These are phyloP conservation scores for Xanthorhoe designata DNA, from an alignment of 2,888 invertebrate genomes.

Conservation along the genomic window DNA sequence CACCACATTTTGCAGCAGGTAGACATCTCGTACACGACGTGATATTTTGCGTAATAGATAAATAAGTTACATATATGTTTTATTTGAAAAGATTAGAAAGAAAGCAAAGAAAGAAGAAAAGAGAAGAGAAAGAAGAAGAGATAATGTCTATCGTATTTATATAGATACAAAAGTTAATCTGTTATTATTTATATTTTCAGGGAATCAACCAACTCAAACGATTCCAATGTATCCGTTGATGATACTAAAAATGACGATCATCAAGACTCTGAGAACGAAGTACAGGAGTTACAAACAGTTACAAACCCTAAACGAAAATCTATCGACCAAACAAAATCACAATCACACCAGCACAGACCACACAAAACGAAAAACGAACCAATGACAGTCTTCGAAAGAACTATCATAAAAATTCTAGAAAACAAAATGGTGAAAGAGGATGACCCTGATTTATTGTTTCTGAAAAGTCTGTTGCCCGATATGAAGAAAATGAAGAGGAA, in stretches of 20 bases:
- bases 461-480: slow-evolving; percentile 22
- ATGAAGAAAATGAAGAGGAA: slow-evolving; percentile 9
- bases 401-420: slow-evolving; percentile 12
- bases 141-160: too few species aligned
- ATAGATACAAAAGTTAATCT: too few species aligned
- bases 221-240: neutral
- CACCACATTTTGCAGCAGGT: too few species aligned
- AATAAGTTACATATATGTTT: too few species aligned
- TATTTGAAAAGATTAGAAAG: too few species aligned
- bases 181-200: neutral
- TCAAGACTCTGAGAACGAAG: slow-evolving; percentile 2
- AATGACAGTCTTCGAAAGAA: slow-evolving; percentile 13
- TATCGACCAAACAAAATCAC: neutral
- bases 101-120: too few species aligned
- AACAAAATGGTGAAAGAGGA: neutral
- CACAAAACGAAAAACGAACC: neutral
- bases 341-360: neutral
- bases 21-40: too few species aligned
- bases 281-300: neutral
- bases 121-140: too few species aligned
- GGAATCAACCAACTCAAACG: neutral
- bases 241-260: slow-evolving; percentile 4
- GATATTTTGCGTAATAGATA: too few species aligned
- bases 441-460: slow-evolving; percentile 12
- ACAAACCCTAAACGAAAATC: neutral